These are phyloP conservation scores for Caenorhabditis sulstoni DNA, from an alignment of 2,888 invertebrate species.

Conservation along the genomic window DNA sequence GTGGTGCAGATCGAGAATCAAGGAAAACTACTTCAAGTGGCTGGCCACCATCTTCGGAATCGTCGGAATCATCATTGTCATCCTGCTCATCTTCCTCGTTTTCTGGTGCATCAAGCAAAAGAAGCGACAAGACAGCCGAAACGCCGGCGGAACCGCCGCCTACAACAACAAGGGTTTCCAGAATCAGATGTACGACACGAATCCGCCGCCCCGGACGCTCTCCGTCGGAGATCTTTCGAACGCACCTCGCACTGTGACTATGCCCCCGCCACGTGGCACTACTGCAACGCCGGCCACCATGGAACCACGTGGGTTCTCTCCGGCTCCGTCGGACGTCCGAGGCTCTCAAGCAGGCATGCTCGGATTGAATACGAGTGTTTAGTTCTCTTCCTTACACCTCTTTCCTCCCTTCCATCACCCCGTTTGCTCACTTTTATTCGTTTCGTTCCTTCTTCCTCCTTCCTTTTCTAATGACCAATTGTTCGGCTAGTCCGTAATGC, in stretches of 20 bases:
- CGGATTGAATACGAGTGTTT: slow-evolving; percentile 62
- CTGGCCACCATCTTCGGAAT: slow-evolving; percentile 75
- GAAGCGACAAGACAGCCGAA: slow-evolving; percentile 52
- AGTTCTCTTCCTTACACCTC: slow-evolving; percentile 13
- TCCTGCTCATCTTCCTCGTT: slow-evolving; percentile 69
- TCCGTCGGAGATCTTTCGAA: slow-evolving; percentile 58
- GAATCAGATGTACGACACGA: slow-evolving; percentile 59
- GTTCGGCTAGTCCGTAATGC: slow-evolving; percentile 51
- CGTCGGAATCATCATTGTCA: slow-evolving; percentile 67
- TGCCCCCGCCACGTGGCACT: slow-evolving; percentile 46
- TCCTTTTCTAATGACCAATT: slow-evolving; percentile 9
- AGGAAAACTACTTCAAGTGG: slow-evolving; percentile 80
- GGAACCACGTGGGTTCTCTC: slow-evolving; percentile 58
- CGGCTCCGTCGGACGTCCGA: slow-evolving; percentile 53
- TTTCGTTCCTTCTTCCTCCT: slow-evolving; percentile 31
- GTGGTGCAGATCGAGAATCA: slow-evolving; percentile 79
- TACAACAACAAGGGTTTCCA: slow-evolving; percentile 59
- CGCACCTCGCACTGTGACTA: slow-evolving; percentile 50
- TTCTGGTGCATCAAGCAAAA: slow-evolving; percentile 73
- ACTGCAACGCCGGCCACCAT: slow-evolving; percentile 52
- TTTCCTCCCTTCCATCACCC: slow-evolving; percentile 21
- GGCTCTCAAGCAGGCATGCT: slow-evolving; percentile 58
- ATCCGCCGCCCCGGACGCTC: slow-evolving; percentile 37
- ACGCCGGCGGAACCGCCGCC: slow-evolving; percentile 54
- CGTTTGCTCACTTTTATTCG: slow-evolving; percentile 46